Evolutionary conservation across 2,888 invertebrate species (phyloP).

Genomic region (Spicauda simplicius): DNA sequence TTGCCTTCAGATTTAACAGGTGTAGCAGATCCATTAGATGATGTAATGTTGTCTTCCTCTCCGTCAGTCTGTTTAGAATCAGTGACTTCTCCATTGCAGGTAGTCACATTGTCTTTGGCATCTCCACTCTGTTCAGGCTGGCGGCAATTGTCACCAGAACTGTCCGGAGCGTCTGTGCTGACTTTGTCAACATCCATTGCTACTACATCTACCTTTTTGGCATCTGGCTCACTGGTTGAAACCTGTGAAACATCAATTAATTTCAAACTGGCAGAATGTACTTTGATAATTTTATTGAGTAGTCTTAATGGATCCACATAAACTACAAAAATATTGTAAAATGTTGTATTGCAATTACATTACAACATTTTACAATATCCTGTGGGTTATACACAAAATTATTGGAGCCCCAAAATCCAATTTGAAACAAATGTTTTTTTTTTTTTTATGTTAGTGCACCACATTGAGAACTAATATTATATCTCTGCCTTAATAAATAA

Average conservation of each 20-base stretch:
- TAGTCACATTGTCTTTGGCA: slow-evolving; percentile 49
- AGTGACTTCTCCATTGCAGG: slow-evolving; percentile 77
- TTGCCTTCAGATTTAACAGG: slow-evolving; percentile 67
- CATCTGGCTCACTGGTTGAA: slow-evolving; percentile 73
- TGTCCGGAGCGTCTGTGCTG: slow-evolving; percentile 67
- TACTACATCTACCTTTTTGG: slow-evolving; percentile 52
- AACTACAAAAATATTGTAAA: too few relatives aligned
- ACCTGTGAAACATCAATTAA: slow-evolving; percentile 55
- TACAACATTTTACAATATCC: too few relatives aligned
- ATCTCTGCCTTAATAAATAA: too few relatives aligned
- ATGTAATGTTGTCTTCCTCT: slow-evolving; percentile 75
- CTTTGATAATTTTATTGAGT: too few relatives aligned
- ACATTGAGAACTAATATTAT: too few relatives aligned
- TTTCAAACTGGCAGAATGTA: not conserved
- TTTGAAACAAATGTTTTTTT: too few relatives aligned
- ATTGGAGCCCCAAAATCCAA: too few relatives aligned
- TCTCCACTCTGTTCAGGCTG: slow-evolving; percentile 74
- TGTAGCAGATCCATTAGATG: slow-evolving; percentile 81
- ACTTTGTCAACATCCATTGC: slow-evolving; percentile 63
- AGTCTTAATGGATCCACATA: too few relatives aligned
- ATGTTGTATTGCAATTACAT: too few relatives aligned
- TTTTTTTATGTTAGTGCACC: too few relatives aligned
- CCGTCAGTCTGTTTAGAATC: slow-evolving; percentile 71
- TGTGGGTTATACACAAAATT: too few relatives aligned
- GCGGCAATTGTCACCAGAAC: slow-evolving; percentile 72